Evolutionary conservation across 2,888 invertebrate genomes (phyloP), one percentile per base, ranked within the genome.

Genomic region (Seira sanloemensis): DNA sequence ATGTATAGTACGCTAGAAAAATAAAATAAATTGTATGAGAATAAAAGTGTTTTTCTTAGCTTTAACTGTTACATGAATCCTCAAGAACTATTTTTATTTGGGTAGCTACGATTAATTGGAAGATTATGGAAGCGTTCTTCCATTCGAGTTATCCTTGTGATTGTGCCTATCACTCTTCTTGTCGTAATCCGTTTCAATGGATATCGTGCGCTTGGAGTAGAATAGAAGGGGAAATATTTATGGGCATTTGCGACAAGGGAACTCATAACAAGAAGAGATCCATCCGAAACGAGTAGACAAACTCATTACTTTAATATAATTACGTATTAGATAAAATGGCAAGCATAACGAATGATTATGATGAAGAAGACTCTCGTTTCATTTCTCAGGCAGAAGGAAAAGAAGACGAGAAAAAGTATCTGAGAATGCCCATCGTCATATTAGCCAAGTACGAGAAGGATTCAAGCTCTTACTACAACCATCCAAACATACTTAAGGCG

Each of bases 211-310:
- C 12, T n/a, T 50, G 50, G 16, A 12, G 50, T 16, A 50, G n/a
- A 50, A 50, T 50, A 50, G 50, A 50, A 50, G 50, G 50, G 50
- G n/a, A 50, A 18, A 50, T n/a, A 50, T 50, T 50, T 50, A 50
- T 50, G 50, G n/a, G 50, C 50, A 12, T 18, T 50, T 50, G 50
- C 50, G n/a, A 50, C 5, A 37, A 37, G 50, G n/a, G 50, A 80
- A 71, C 67, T 72, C 80, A 73, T 80, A 80, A 80, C 74, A n/a
- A n/a, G 80, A 75, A 76, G 69, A 75, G 75, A 81, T 69, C 75
- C 81, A 75, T 81, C 81, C 75, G 75, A 71, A 81, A 75, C 81
- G 75, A 81, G 75, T 54, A 73, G 67, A 80, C 69, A 75, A 81
- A 75, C 75, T 81, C 74, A 74, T 79, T 79, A 73, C 79, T 46